Evolutionary conservation across 2,797 vertebrate genomes (phyloP), one percentile per base, ranked within the genome.

Genomic region (Thalassophryne amazonica): DNA sequence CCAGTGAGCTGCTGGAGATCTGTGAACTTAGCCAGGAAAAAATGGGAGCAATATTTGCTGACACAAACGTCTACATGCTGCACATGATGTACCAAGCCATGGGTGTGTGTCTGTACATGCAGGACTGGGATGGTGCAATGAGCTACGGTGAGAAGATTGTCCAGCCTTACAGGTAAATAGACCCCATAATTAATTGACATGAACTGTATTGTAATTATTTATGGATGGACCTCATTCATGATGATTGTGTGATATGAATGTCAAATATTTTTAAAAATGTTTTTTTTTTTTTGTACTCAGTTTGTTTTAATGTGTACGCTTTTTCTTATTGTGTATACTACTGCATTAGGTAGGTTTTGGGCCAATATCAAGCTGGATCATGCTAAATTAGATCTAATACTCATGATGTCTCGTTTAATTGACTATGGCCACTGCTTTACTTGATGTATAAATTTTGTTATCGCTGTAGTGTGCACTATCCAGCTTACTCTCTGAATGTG

Each of bases 1-100:
- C 96, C 27, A 92, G 91, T 58, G 97, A 99, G 80, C 87, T 99
- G 32, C 88, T 99, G 71, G 97, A 99, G 86, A 94, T 99, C 66
- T 99, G 97, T 41, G 95, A 98, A 69, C 88, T 97, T 23, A 98
- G 96, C 70, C 88, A 93, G 83, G 96, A 97, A 74, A 98, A 98
- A 88, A 98, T 98, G 97, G 91, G 93, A 46, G 62, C 91, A 0
- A 84, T 97, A 63, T 99, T 99, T 54, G 93, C 90, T 15, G 95
- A 95, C 48, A 96, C 93, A 29, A 99, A 99, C 3, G 93, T 99
- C 52, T 99, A 98, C 77, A 94, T 98, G 94, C 70, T 99, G 51
- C 97, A 99, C 75, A 99, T 99, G 97, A 98, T 96, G 94, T 99
- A 99, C 84, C 97, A 99, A 73, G 93, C 97, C 60, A 99, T 99